phyloP scores from a whole-genome alignment of 2,888 invertebrate species.

The Morpho deidamia region DNA sequence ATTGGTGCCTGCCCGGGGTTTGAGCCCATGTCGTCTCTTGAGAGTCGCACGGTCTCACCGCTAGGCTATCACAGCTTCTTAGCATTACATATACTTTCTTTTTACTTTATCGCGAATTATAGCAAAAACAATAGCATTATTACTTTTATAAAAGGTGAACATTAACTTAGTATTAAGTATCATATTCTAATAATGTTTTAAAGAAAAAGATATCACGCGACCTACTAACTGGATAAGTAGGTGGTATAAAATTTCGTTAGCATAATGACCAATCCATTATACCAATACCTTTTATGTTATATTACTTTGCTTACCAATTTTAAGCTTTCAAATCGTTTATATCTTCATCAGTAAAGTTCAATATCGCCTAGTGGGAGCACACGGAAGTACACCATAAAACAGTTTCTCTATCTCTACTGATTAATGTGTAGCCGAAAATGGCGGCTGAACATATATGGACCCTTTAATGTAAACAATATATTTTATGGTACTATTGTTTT shows the following conservation, averaged over 20 bases:
- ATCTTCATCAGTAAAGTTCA: slow-evolving; percentile 4
- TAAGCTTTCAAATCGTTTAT: not conserved
- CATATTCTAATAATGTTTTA: not conserved
- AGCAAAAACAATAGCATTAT: no score
- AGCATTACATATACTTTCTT: no score
- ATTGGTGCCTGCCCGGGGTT: no score
- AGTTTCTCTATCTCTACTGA: slow-evolving; percentile 22
- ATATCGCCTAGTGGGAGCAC: slow-evolving; percentile 12
- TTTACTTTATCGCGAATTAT: no score
- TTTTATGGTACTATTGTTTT: slow-evolving; percentile 16
- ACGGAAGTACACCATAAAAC: slow-evolving; percentile 20
- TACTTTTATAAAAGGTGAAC: no score
- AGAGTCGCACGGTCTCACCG: no score
- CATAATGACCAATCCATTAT: slow-evolving; percentile 10
- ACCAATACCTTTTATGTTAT: slow-evolving; percentile 10
- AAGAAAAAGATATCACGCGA: not conserved
- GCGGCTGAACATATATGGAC: slow-evolving; percentile 16
- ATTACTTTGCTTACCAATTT: slow-evolving; percentile 1
- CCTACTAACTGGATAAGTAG: slow-evolving; percentile 1
- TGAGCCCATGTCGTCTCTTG: no score
- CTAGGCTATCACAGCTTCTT: no score
- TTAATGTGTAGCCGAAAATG: slow-evolving; percentile 23
- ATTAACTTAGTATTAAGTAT: no score
- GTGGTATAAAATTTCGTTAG: not conserved
- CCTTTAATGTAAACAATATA: slow-evolving; percentile 24